Conservation (phyloP, 2,888 invertebrate genomes). For the Rotaria macrura region DNA sequence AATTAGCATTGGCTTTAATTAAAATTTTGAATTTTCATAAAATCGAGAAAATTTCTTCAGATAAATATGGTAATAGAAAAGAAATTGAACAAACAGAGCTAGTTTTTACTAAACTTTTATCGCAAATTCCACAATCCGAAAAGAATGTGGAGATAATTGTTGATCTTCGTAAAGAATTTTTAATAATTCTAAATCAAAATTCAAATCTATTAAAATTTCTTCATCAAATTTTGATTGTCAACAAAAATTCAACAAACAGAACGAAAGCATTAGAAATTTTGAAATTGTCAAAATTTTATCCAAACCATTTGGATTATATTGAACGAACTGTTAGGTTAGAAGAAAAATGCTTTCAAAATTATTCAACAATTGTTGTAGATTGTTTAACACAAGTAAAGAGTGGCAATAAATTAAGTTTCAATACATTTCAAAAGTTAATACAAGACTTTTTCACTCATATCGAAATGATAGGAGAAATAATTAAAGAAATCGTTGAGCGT, state of each 20-base stretch:
- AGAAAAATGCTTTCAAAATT: background rate
- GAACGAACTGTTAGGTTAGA: background rate
- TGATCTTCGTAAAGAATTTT: background rate
- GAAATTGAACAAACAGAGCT: background rate
- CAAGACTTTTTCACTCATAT: background rate
- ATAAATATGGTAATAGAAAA: background rate
- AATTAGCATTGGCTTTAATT: background rate
- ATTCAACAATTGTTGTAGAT: background rate
- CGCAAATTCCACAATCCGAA: background rate
- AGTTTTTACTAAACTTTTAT: background rate
- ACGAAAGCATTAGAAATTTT: background rate
- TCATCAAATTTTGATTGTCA: background rate
- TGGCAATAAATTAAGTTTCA: background rate
- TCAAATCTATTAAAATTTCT: background rate
- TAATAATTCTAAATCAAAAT: background rate
- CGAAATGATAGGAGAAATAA: background rate
- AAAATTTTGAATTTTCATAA: background rate
- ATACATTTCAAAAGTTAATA: background rate
- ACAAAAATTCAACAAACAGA: background rate
- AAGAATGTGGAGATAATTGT: background rate
- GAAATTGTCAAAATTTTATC: background rate
- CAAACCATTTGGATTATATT: background rate
- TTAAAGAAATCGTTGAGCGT: background rate
- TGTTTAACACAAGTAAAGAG: background rate
- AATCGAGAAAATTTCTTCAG: background rate